Evolutionary conservation across 2,113 vertebrate genomes (phyloP).

Genomic region (Eonycteris spelaea): DNA sequence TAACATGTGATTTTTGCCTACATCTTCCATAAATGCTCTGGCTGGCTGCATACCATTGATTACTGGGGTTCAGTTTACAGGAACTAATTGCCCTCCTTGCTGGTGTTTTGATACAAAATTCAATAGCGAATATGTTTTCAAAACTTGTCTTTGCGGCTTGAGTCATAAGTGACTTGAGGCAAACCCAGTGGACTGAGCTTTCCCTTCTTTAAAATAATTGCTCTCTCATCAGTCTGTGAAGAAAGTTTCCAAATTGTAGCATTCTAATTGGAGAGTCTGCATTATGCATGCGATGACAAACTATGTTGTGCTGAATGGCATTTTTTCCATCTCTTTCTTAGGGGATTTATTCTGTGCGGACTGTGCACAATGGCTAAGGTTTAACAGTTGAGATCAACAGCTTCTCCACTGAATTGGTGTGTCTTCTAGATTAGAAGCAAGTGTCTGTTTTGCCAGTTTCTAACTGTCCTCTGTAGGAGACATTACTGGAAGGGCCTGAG

Average conservation of each 20-base stretch:
- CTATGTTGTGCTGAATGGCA: constrained; percentile 66
- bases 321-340: constrained; percentile 59
- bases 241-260: constrained; percentile 70
- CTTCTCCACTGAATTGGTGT: background rate
- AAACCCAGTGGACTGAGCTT: constrained; percentile 70
- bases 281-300: constrained; percentile 71
- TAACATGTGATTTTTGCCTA: constrained; percentile 73
- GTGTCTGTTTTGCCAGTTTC: background rate
- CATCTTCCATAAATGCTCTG: constrained; percentile 67
- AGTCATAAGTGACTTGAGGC: constrained; percentile 69
- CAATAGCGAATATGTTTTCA: constrained; percentile 68
- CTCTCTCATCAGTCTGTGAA: constrained; percentile 70
- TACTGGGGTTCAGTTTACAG: constrained; percentile 68
- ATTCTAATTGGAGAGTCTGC: constrained; percentile 75
- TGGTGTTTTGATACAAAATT: constrained; percentile 77
- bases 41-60: constrained; percentile 71
- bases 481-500: background rate
- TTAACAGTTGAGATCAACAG: constrained; percentile 53
- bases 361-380: constrained; percentile 61
- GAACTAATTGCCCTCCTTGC: constrained; percentile 71
- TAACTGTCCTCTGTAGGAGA: background rate
- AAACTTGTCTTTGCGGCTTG: constrained; percentile 54
- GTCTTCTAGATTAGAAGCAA: constrained; percentile 7
- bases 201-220: constrained; percentile 74
- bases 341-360: constrained; percentile 74